These are phyloP conservation scores for Cataglyphis albicans DNA, from an alignment of 2,888 invertebrate species.

Conservation along the genomic window DNA sequence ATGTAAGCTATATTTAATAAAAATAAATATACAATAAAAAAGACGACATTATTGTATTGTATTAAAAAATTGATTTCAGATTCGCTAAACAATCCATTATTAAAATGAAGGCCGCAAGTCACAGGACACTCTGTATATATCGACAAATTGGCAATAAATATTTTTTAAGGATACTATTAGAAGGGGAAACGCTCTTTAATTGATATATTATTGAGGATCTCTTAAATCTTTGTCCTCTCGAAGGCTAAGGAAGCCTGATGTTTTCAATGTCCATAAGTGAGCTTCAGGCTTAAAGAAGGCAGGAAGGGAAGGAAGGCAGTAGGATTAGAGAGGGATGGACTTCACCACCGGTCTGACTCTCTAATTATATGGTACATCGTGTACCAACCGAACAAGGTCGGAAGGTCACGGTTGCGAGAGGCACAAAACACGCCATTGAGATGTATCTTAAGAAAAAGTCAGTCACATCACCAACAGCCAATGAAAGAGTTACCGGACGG, in stretches of 20 bases:
- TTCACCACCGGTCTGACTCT: slow-evolving; percentile 78
- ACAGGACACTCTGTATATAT: neutral
- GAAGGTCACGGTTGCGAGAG: slow-evolving; percentile 65
- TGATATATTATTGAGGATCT: slow-evolving; percentile 69
- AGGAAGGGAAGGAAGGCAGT: slow-evolving; percentile 40
- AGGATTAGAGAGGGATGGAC: slow-evolving; percentile 60
- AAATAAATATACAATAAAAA: neutral
- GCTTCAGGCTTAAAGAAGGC: slow-evolving; percentile 61
- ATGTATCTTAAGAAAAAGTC: slow-evolving; percentile 77
- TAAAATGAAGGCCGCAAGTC: neutral
- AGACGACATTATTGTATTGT: neutral
- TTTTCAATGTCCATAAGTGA: slow-evolving; percentile 50
- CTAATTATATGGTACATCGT: slow-evolving; percentile 84
- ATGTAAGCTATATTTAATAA: neutral
- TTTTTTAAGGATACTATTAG: neutral
- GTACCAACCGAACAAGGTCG: slow-evolving; percentile 77
- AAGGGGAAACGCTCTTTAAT: slow-evolving; percentile 50
- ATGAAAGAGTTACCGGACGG: slow-evolving; percentile 69
- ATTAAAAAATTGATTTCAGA: neutral
- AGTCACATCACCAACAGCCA: slow-evolving; percentile 44
- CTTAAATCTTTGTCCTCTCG: slow-evolving; percentile 29
- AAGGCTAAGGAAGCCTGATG: slow-evolving; percentile 60
- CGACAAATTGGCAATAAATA: neutral
- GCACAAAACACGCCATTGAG: slow-evolving; percentile 78
- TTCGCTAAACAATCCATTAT: neutral